Evolutionary conservation across 2,113 vertebrate genomes (phyloP).

Genomic region (Thomomys bottae): DNA sequence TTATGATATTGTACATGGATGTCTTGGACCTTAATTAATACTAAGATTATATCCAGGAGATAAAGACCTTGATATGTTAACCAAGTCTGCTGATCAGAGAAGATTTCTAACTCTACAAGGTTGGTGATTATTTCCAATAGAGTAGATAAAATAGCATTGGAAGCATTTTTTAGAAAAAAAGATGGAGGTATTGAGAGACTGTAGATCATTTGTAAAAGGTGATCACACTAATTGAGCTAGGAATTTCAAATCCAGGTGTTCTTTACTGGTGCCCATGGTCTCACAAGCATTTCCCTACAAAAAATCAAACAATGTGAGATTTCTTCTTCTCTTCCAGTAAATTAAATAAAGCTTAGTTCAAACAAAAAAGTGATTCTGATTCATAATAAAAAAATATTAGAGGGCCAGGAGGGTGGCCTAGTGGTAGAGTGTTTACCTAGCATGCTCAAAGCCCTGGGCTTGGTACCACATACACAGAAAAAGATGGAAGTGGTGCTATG

Average conservation of each 20-base stretch:
- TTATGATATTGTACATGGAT: background rate
- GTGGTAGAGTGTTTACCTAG: too few species aligned
- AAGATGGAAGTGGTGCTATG: too few species aligned
- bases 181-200: background rate
- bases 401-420: too few species aligned
- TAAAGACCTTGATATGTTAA: background rate
- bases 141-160: background rate
- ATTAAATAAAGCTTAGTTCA: slow-evolving; percentile 13
- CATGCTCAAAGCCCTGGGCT: too few species aligned
- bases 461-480: too few species aligned
- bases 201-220: background rate
- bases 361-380: slow-evolving; percentile 50
- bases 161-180: slow-evolving; percentile 29
- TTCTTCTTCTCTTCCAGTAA: slow-evolving; percentile 12
- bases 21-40: background rate
- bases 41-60: background rate
- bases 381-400: slow-evolving; percentile 47
- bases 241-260: background rate
- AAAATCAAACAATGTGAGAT: background rate
- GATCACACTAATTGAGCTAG: background rate
- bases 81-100: background rate
- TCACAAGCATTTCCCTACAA: slow-evolving; percentile 24
- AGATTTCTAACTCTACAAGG: background rate
- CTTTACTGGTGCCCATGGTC: background rate
- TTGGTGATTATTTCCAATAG: background rate